Conservation (phyloP, 2,888 invertebrate species). For the Dromius quadrimaculatus region DNA sequence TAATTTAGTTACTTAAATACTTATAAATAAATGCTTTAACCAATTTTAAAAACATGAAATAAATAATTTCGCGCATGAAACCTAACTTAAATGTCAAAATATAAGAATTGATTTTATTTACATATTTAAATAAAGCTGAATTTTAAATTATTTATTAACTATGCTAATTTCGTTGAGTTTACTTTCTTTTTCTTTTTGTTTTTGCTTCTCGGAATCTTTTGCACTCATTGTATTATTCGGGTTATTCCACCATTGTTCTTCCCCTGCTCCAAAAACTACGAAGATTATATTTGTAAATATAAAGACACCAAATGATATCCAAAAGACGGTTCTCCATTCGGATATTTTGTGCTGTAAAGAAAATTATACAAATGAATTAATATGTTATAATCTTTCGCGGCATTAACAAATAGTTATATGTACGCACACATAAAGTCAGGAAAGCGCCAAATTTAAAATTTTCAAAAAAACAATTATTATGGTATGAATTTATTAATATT, state of each 20-base stretch:
- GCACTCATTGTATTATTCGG: slow-evolving; percentile 61
- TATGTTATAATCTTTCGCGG: too few relatives aligned
- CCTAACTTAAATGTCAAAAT: slow-evolving; percentile 17
- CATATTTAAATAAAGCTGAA: slow-evolving; percentile 6
- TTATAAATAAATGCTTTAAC: slow-evolving; percentile 16
- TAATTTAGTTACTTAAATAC: too few relatives aligned
- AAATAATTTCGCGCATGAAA: slow-evolving; percentile 30
- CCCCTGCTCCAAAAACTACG: slow-evolving; percentile 78
- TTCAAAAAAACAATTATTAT: too few relatives aligned
- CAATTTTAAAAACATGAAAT: slow-evolving; percentile 23
- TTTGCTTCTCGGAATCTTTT: too few relatives aligned
- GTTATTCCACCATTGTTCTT: slow-evolving; percentile 83
- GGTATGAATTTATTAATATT: too few relatives aligned
- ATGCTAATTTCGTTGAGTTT: slow-evolving; percentile 31
- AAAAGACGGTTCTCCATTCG: slow-evolving; percentile 85
- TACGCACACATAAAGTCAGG: too few relatives aligned
- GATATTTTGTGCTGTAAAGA: slow-evolving; percentile 71
- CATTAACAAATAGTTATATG: too few relatives aligned
- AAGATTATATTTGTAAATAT: slow-evolving; percentile 77
- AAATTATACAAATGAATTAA: slow-evolving; percentile 44
- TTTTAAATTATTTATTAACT: slow-evolving; percentile 7
- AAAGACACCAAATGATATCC: slow-evolving; percentile 81
- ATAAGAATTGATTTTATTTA: not conserved
- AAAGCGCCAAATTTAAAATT: too few relatives aligned
- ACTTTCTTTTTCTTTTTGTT: slow-evolving; percentile 15